Evolutionary conservation across 2,113 vertebrate species (phyloP), one percentile per base, ranked within the genome.

Genomic region (Rousettus leschenaultii): DNA sequence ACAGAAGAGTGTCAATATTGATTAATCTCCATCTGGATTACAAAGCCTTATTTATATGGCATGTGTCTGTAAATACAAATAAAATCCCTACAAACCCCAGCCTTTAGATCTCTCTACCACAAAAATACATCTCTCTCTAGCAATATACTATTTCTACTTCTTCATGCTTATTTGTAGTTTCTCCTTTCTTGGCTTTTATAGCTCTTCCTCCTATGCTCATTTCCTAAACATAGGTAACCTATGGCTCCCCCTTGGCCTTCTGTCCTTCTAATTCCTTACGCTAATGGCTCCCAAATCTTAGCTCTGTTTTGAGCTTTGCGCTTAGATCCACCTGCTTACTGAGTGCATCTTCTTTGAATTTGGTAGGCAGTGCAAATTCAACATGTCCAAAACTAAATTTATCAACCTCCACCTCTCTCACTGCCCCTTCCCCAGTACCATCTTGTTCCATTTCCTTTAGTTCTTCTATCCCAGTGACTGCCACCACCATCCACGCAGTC

Each of bases 251-350:
- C 51, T 63, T 92, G n/a, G 8, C 61, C 77, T 68, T 73, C 28
- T 82, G n/a, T 89, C 53, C 57, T 95, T 91, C 70, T 51, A 15
- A 71, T 78, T 95, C 28, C 18, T 73, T 94, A 55, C 61, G 74
- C 48, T 70, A 59, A 19, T 94, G 53, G 40, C 22, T 93, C 90
- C 30, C 38, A 94, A 38, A 77, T 89, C 16, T 80, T 57, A 35
- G 73, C 66, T 53, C 55, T 74, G 16, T 84, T 48, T 84, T 89
- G 33, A 66, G 22, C 45, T 74, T 30, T 70, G 38, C 75, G 18
- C 68, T 68, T 75, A 83, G 45, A 83, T 57, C 66, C 13, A 83
- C 35, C 66, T 66, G 13, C 28, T 43, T 55, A 80, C 55, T n/a
- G 22, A 18, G 12, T 75, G 1, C 18, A 57, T 84, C 48, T 86